Evolutionary conservation across 2,888 invertebrate species (phyloP).

Genomic region (Thecocarcelia acutangulata): DNA sequence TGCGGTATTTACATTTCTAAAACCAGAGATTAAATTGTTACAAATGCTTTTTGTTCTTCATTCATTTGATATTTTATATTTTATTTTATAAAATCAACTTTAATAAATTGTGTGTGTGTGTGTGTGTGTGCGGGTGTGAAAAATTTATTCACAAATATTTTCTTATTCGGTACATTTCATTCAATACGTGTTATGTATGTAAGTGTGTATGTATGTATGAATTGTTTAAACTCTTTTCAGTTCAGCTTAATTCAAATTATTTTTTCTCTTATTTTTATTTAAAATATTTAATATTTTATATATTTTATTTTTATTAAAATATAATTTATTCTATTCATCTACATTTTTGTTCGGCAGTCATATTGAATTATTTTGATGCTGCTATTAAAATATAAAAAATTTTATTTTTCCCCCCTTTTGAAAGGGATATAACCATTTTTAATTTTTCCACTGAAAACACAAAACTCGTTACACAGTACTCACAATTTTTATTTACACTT

Average conservation of each 20-base stretch:
- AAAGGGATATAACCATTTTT: neutral
- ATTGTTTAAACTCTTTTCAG: slow-evolving; percentile 12
- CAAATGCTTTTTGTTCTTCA: neutral
- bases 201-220: neutral
- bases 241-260: slow-evolving; percentile 27
- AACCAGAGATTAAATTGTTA: slow-evolving; percentile 8
- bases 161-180: too few species aligned
- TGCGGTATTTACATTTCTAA: neutral
- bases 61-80: neutral
- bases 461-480: too few species aligned
- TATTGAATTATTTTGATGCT: slow-evolving; percentile 42
- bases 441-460: neutral
- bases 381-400: slow-evolving; percentile 16
- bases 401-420: neutral
- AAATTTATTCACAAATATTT: neutral
- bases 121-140: neutral
- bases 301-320: neutral
- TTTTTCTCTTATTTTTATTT: neutral
- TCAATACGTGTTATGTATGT: too few species aligned
- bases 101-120: neutral
- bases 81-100: slow-evolving; percentile 6
- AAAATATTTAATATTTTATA: slow-evolving; percentile 13
- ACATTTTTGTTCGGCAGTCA: slow-evolving; percentile 24
- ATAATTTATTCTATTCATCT: slow-evolving; percentile 47
- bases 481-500: too few species aligned